Percentiles rank a stretch among this genome's conserved stretches.
Conservation (phyloP, 2,888 invertebrate genomes). For the Agonum fuliginosum region DNA sequence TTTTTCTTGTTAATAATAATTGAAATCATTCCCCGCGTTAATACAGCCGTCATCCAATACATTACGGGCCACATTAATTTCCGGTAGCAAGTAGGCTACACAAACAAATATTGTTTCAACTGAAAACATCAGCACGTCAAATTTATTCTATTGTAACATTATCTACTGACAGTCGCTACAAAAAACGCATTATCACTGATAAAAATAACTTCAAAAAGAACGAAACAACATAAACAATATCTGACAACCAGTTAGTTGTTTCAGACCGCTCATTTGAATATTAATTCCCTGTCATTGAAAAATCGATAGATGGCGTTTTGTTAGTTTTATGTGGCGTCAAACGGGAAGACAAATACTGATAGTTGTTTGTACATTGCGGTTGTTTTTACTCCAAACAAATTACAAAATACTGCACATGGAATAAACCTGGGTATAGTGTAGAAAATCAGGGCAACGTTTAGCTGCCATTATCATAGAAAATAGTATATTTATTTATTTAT, state of each 20-base stretch:
- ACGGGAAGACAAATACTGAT: slow-evolving; percentile 3
- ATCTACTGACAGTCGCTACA: not conserved
- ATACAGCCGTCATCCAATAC: not conserved
- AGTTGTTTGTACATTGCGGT: slow-evolving; percentile 17
- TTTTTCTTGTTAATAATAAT: slow-evolving; percentile 6
- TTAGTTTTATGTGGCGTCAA: not conserved
- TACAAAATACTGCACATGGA: too few relatives aligned
- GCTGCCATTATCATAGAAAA: too few relatives aligned
- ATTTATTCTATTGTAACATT: not conserved
- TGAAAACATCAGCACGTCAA: not conserved
- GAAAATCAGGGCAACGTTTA: too few relatives aligned
- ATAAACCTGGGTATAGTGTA: too few relatives aligned
- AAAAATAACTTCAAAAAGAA: slow-evolving; percentile 20
- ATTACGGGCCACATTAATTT: slow-evolving; percentile 2
- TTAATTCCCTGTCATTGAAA: slow-evolving; percentile 25
- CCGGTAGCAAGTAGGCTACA: not conserved
- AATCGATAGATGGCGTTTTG: not conserved
- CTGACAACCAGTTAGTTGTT: not conserved
- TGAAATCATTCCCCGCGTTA: not conserved
- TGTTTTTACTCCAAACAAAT: slow-evolving; percentile 28
- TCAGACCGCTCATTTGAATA: not conserved
- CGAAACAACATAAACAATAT: not conserved
- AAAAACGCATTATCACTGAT: slow-evolving; percentile 37
- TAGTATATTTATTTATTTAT: too few relatives aligned
- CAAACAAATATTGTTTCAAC: slow-evolving; percentile 16